These are phyloP conservation scores for Burhinus oedicnemus DNA, from an alignment of 2,113 vertebrate species.

Conservation along the genomic window DNA sequence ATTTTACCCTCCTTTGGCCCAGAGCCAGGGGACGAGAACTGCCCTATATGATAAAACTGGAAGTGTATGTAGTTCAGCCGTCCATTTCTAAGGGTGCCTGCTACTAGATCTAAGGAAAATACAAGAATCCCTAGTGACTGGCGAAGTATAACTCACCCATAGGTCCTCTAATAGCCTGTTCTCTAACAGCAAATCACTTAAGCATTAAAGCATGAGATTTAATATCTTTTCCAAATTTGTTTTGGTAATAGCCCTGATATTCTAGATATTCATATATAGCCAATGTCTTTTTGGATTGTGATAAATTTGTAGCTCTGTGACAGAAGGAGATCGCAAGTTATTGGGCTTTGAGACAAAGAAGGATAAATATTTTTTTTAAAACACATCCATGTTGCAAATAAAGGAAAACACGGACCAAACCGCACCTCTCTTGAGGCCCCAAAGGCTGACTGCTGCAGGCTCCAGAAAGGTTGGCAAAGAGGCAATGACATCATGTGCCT, in stretches of 20 bases:
- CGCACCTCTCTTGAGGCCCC: background rate
- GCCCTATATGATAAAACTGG: background rate
- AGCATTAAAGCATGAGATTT: constrained; percentile 14
- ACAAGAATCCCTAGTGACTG: background rate
- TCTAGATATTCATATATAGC: background rate
- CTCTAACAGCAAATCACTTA: background rate
- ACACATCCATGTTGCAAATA: background rate
- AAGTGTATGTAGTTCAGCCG: background rate
- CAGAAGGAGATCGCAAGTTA: background rate
- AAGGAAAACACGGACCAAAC: background rate
- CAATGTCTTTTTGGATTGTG: background rate
- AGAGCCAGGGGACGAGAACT: background rate
- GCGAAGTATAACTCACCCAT: background rate
- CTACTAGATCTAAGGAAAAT: background rate
- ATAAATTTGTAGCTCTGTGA: background rate
- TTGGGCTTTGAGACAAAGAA: background rate
- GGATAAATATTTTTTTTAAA: background rate
- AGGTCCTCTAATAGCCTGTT: background rate
- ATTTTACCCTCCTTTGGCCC: background rate
- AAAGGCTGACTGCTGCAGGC: background rate
- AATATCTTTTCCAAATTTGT: background rate
- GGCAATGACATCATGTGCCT: constrained; percentile 1
- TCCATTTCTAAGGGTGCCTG: background rate
- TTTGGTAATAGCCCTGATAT: background rate
- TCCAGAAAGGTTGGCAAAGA: constrained; percentile 3